These are phyloP conservation scores for Petrosia ficiformis DNA, from an alignment of 37 sponge, comb jelly and placozoan genomes.

Conservation along the genomic window DNA sequence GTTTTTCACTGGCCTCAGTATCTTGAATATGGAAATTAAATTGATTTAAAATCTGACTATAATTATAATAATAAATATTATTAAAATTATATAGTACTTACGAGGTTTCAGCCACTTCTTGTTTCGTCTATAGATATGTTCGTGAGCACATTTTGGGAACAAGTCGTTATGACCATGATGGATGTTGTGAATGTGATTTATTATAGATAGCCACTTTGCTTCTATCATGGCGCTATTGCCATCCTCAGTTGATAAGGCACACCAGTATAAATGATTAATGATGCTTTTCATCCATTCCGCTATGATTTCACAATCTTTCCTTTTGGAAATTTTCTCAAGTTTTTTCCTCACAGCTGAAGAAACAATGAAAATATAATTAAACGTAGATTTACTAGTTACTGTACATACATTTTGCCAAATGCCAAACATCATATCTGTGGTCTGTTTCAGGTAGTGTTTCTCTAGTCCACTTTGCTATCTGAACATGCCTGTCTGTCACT, in stretches of 20 bases:
- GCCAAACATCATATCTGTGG: constrained; percentile 32
- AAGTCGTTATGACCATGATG: constrained; percentile 25
- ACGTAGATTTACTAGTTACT: neutral
- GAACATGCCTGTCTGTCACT: constrained; percentile 13
- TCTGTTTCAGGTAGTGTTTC: neutral
- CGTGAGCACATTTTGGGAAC: constrained; percentile 43
- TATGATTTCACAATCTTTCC: constrained; percentile 22
- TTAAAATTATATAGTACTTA: constrained; percentile 4
- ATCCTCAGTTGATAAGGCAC: constrained; percentile 27
- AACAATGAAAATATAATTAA: neutral
- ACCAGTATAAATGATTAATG: constrained; percentile 56
- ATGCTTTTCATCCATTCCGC: constrained; percentile 41
- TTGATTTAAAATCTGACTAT: neutral
- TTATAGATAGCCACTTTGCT: constrained; percentile 51
- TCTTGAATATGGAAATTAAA: constrained; percentile 1
- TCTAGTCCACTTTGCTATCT: constrained; percentile 16
- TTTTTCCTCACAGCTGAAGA: constrained; percentile 9
- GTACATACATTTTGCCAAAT: constrained; percentile 28
- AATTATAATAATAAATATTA: neutral
- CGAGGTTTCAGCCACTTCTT: constrained; percentile 57
- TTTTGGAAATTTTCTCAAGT: neutral
- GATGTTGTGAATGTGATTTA: constrained; percentile 48
- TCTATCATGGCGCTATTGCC: constrained; percentile 20
- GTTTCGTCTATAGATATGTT: neutral
- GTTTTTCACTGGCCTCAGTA: constrained; percentile 40